A percentile compares a stretch with the other conserved stretches of the same genome.
These are phyloP conservation scores for Platygyra sinensis DNA, from an alignment of 64 coral and sea anemone species.

Conservation along the genomic window DNA sequence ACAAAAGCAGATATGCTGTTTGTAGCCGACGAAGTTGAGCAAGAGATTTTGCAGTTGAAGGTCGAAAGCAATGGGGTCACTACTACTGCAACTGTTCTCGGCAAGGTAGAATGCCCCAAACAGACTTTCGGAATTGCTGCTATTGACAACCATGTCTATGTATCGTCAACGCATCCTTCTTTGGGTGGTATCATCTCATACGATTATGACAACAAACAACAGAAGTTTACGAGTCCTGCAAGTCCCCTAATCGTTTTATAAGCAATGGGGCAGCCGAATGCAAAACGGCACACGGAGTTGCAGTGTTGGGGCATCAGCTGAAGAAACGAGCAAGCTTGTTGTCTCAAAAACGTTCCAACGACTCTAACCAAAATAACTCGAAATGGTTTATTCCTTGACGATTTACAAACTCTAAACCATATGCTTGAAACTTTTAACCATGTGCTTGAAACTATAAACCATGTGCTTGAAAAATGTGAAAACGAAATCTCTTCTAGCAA, in stretches of 20 bases:
- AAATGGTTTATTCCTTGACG: too few species aligned
- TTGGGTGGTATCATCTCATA: conserved; percentile 12
- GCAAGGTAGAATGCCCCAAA: conserved; percentile 24
- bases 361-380: too few species aligned
- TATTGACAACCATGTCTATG: conserved; percentile 5
- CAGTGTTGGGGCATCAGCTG: conserved; percentile 43
- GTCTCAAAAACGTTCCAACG: too few species aligned
- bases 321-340: conserved; percentile 36
- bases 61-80: conserved; percentile 49
- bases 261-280: too few species aligned
- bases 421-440: too few species aligned
- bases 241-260: conserved; percentile 19
- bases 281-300: conserved; percentile 42
- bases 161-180: conserved; percentile 12
- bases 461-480: too few species aligned
- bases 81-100: conserved; percentile 42
- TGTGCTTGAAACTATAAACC: too few species aligned
- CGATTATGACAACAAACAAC: conserved; percentile 17
- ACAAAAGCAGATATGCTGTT: conserved; percentile 35
- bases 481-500: too few species aligned
- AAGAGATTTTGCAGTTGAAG: conserved; percentile 41
- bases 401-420: too few species aligned
- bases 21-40: conserved; percentile 47
- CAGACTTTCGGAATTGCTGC: conserved; percentile 52
- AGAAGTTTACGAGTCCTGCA: conserved; percentile 6